These are phyloP conservation scores for Saxicola maurus DNA, from an alignment of 2,797 vertebrate species.

Conservation along the genomic window DNA sequence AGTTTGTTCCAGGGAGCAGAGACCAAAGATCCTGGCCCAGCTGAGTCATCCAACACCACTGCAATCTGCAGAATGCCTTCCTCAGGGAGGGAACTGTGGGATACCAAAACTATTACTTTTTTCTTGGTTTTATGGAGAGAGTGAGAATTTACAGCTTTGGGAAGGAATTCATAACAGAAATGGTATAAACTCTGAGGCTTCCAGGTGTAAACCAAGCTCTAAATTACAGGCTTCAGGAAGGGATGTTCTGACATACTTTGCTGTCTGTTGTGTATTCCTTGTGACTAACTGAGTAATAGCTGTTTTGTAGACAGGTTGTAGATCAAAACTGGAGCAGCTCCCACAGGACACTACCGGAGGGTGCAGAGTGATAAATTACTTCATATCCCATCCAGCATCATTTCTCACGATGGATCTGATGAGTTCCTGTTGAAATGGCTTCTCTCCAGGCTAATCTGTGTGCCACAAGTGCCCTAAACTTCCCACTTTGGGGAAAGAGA, in stretches of 20 bases:
- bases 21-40: neutral
- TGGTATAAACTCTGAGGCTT: neutral
- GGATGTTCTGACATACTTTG: neutral
- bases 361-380: neutral
- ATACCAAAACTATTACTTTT: rapidly evolving
- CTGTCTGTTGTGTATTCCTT: neutral
- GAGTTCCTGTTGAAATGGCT: neutral
- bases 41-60: neutral
- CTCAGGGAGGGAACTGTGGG: neutral
- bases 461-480: neutral
- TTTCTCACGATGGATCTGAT: neutral
- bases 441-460: neutral
- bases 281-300: neutral
- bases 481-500: neutral
- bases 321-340: slow-evolving; percentile 12
- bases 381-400: neutral
- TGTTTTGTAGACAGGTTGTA: neutral
- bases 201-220: neutral
- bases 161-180: neutral
- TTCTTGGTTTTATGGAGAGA: neutral
- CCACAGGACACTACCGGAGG: neutral
- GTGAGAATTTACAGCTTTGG: neutral
- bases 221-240: neutral
- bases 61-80: neutral
- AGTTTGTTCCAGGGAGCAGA: neutral